Base-by-base conservation (phyloP, 1,140 invertebrate genomes). In the Yoshiicerus persimilis region DNA sequence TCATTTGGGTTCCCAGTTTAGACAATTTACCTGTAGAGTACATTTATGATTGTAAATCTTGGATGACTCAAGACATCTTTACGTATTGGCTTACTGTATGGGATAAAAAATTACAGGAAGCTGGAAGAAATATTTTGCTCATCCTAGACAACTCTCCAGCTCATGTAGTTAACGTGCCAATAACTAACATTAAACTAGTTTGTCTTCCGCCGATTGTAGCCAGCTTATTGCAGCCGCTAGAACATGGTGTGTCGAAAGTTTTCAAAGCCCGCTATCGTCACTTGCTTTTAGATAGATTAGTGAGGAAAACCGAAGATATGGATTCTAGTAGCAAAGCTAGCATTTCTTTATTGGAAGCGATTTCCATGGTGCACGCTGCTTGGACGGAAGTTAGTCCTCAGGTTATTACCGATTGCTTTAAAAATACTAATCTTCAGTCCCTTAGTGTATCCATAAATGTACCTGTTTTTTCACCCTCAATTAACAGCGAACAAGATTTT, bases 21-120 rank as follows among this genome's bases (percentile, higher is more conserved):
- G 41, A 80, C 23, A 86, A 86, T 80, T 84, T 88, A n/a, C 88
- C 88, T 34, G 88, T 88, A 1, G 80, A 86, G 2, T 88, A 88
- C 23, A 16, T 62, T 66, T 25, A 30, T 41, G 62, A 88, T 88
- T 20, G 27, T 10, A 88, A 88, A 41, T 80, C 88, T 3, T 88
- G 88, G 88, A 86, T 88, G 39, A 86, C 66, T 20, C 34, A 36
- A 13, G 32, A 39, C 16, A 86, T 86, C 16, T 88, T 88, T 83
- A 16, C 27, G 3, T 23, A 20, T n/a, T 85, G 84, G 84, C 66
- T 88, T 9, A 62, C n/a, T 66, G 3, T 27, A 25, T 88, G 84
- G 88, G 85, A 88, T 77, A 56, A 80, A 27, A 38, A 56, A 34
- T n/a, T 88, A 9, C 25, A 38, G 27, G 11, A 8, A 38, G 34